Percentiles rank a stretch among this genome's conserved stretches.
These are phyloP conservation scores for Zygothrica quintamaculata DNA, from an alignment of 2,888 invertebrate genomes.

Conservation along the genomic window DNA sequence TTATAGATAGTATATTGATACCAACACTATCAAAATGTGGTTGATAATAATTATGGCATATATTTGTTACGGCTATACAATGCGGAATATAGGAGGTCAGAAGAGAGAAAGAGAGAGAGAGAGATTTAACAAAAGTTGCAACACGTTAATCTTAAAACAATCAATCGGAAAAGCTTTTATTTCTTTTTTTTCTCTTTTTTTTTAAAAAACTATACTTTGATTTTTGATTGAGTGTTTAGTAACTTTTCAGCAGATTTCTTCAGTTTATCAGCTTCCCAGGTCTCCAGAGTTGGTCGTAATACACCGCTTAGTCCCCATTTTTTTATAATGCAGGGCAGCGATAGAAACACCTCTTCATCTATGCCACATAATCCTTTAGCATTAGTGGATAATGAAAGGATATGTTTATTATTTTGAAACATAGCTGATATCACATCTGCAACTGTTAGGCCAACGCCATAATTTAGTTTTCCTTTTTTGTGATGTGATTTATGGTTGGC, in stretches of 20 bases:
- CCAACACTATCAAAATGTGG: too few species aligned
- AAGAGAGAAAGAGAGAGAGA: too few species aligned
- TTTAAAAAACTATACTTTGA: slow-evolving; percentile 27
- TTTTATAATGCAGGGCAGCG: slow-evolving; percentile 91
- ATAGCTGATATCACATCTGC: slow-evolving; percentile 88
- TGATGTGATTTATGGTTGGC: too few species aligned
- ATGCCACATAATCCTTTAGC: slow-evolving; percentile 88
- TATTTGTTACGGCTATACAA: too few species aligned
- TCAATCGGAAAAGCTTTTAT: too few species aligned
- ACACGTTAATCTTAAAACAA: too few species aligned
- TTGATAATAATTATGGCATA: too few species aligned
- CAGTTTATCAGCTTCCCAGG: slow-evolving; percentile 86
- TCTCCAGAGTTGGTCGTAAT: slow-evolving; percentile 88
- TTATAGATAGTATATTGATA: too few species aligned
- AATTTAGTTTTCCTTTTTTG: slow-evolving; percentile 94
- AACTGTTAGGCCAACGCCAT: slow-evolving; percentile 92
- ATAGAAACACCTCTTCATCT: slow-evolving; percentile 91
- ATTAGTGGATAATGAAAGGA: slow-evolving; percentile 90
- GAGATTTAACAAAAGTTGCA: too few species aligned
- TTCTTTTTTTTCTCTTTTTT: neutral
- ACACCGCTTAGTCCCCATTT: slow-evolving; percentile 88
- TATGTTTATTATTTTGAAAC: slow-evolving; percentile 88
- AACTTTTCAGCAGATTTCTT: slow-evolving; percentile 87
- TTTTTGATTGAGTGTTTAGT: slow-evolving; percentile 55
- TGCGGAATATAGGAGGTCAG: too few species aligned